A percentile compares a stretch with the other conserved stretches of the same genome.
Evolutionary conservation across 2,888 invertebrate genomes (phyloP).

Genomic region (Cerastis rubricosa): DNA sequence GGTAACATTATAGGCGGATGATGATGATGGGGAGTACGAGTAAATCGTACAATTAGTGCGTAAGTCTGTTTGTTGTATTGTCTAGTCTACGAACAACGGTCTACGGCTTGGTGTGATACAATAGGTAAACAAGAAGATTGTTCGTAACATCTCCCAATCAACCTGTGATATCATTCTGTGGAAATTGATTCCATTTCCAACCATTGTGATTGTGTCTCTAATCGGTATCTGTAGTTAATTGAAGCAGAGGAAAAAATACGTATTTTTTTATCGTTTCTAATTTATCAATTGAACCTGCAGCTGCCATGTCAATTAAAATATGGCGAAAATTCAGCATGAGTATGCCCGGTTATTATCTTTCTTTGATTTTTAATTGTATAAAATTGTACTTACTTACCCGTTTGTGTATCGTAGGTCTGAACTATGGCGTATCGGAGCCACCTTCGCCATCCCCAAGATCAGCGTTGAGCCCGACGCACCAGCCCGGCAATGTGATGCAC

Average conservation of each 20-base stretch:
- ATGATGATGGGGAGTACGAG: no score
- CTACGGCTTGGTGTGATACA: slow-evolving; percentile 7
- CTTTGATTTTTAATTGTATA: not conserved
- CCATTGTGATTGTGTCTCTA: slow-evolving; percentile 35
- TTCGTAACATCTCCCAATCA: not conserved
- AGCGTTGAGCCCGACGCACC: slow-evolving; percentile 88
- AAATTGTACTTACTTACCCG: not conserved
- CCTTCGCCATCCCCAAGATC: slow-evolving; percentile 89
- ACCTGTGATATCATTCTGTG: slow-evolving; percentile 22
- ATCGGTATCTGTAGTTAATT: slow-evolving; percentile 4
- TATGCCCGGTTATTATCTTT: not conserved
- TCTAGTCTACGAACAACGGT: slow-evolving; percentile 26
- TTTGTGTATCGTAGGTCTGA: slow-evolving; percentile 78
- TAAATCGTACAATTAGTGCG: slow-evolving; percentile 27
- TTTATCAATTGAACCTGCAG: not conserved
- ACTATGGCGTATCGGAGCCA: slow-evolving; percentile 88
- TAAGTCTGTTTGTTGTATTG: slow-evolving; percentile 31
- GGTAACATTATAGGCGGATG: no score
- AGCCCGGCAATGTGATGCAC: slow-evolving; percentile 86
- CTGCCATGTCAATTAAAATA: not conserved
- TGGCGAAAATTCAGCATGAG: not conserved
- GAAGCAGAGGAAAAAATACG: slow-evolving; percentile 5
- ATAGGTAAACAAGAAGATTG: slow-evolving; percentile 39
- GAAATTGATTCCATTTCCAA: slow-evolving; percentile 5
- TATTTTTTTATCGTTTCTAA: not conserved